Conservation (phyloP, 2,113 vertebrate species). For the Callithrix jacchus region DNA sequence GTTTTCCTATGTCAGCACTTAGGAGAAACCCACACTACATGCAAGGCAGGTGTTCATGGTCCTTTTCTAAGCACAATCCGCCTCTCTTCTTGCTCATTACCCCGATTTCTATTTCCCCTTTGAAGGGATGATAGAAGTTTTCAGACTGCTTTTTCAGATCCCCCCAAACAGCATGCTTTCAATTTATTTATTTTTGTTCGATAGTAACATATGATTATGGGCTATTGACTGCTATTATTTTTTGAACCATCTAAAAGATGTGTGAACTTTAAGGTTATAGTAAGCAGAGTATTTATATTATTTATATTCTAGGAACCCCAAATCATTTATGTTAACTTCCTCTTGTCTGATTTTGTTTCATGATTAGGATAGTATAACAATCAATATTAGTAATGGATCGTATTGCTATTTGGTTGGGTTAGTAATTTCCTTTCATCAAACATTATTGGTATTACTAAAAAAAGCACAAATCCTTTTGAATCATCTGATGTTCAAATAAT, state of each 20-base stretch:
- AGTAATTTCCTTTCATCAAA: not conserved
- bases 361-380: not conserved
- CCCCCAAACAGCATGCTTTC: not conserved
- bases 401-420: not conserved
- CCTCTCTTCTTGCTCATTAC: not conserved
- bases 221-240: not conserved
- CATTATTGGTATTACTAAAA: not conserved
- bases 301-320: not conserved
- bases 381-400: not conserved
- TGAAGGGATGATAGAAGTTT: not conserved
- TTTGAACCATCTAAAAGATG: not conserved
- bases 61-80: not conserved
- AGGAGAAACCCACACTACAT: not conserved
- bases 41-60: slow-evolving; percentile 6
- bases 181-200: not conserved
- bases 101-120: not conserved
- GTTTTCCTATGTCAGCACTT: slow-evolving; percentile 58
- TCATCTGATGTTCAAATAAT: not conserved
- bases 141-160: not conserved
- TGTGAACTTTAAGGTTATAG: not conserved
- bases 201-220: not conserved
- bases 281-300: not conserved
- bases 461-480: not conserved
- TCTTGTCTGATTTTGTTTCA: not conserved
- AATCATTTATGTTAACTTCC: not conserved